A percentile compares a stretch with the other conserved stretches of the same genome.
These are phyloP conservation scores for Callinectes sapidus DNA, from an alignment of 2,888 invertebrate genomes.

Conservation along the genomic window DNA sequence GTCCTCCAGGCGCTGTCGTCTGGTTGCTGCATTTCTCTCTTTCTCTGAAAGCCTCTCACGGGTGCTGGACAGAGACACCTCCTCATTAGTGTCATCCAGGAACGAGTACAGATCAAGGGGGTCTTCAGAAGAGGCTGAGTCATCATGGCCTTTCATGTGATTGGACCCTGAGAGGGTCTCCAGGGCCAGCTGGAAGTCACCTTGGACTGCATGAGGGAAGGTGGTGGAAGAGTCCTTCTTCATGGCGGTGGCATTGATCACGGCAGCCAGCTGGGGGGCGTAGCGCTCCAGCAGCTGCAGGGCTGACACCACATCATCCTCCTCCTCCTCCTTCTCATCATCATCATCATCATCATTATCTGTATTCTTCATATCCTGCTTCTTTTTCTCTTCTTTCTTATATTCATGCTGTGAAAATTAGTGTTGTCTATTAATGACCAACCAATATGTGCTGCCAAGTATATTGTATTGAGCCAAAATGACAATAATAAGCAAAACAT, in stretches of 20 bases:
- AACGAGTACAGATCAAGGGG: slow-evolving; percentile 29
- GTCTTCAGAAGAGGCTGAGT: not conserved
- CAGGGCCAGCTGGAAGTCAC: slow-evolving; percentile 52
- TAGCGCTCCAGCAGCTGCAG: slow-evolving; percentile 51
- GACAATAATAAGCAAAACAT: not conserved
- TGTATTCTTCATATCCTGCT: not conserved
- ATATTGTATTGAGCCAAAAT: not conserved
- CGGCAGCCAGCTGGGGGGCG: slow-evolving; percentile 49
- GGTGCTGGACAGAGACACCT: not conserved
- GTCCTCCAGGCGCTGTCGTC: slow-evolving; percentile 62
- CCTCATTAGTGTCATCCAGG: slow-evolving; percentile 38
- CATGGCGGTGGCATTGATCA: slow-evolving; percentile 28
- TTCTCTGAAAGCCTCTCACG: not conserved
- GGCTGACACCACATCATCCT: slow-evolving; percentile 31
- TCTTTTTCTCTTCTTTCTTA: not conserved
- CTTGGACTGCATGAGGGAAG: slow-evolving; percentile 52
- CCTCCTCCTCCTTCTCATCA: slow-evolving; percentile 22
- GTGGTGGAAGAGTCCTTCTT: not conserved
- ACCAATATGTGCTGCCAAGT: not conserved
- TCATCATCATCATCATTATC: not conserved
- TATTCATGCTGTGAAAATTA: not conserved
- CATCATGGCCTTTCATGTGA: not conserved
- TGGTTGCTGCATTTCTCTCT: slow-evolving; percentile 14
- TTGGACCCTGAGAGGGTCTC: slow-evolving; percentile 17
- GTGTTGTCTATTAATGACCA: not conserved